These are phyloP conservation scores for Drosophila meridionalis DNA, from an alignment of 2,888 invertebrate species.

Conservation along the genomic window DNA sequence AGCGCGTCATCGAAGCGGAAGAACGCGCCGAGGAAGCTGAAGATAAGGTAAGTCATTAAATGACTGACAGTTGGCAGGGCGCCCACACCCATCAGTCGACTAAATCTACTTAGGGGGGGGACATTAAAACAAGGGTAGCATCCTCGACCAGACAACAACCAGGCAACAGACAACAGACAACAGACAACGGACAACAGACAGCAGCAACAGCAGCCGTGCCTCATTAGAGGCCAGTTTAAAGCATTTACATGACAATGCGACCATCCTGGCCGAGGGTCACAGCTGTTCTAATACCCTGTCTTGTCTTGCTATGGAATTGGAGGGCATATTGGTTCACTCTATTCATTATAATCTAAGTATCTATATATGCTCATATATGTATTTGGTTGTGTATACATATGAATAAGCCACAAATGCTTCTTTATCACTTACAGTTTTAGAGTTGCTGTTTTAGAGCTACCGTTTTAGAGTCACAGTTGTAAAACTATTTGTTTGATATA, in stretches of 20 bases:
- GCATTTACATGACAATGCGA: conserved; percentile 61
- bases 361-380: neutral
- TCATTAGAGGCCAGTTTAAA: conserved; percentile 69
- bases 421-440: neutral
- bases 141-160: conserved; percentile 20
- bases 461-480: neutral
- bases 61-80: conserved; percentile 36
- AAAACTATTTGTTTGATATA: neutral
- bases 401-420: neutral
- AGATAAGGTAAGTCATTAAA: conserved; percentile 91
- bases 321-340: neutral
- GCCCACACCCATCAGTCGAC: neutral
- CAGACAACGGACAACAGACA: neutral
- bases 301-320: neutral
- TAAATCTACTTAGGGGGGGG: neutral
- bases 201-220: conserved; percentile 23
- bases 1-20: conserved; percentile 96
- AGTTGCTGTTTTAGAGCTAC: neutral
- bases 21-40: conserved; percentile 96
- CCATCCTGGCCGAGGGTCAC: conserved; percentile 5
- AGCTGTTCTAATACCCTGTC: neutral
- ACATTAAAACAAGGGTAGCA: conserved; percentile 56
- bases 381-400: neutral
- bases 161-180: conserved; percentile 9
- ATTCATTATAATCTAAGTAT: neutral